Evolutionary conservation across 2,888 invertebrate genomes (phyloP), one percentile per base, ranked within the genome.

Genomic region (Platypus cylindrus): DNA sequence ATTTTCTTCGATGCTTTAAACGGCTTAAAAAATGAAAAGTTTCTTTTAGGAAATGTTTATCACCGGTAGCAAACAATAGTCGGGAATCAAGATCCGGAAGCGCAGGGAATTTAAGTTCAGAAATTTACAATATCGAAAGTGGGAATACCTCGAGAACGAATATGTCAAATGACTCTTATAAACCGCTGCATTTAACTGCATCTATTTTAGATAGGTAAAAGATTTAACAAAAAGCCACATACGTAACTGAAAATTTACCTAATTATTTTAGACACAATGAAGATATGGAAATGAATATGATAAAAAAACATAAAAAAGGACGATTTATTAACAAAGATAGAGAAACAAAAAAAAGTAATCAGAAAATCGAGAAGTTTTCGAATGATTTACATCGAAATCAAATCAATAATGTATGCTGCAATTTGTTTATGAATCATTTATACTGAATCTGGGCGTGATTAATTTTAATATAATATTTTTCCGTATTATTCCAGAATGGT

Each of bases 231-330:
- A 22, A 15, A 32, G 5, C 7, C 30, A 2, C 16, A n/a, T 24
- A 16, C n/a, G n/a, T 12, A 9, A 35, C 31, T 14, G 14, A 7
- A 15, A 16, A 5, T n/a, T n/a, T n/a, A n/a, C n/a, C n/a, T 20
- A 20, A 5, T 34, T 32, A 3, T 46, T 51, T 25, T 48, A 81
- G 81, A 50, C 87, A 87, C 56, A 86, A 85, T 48, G 69, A 73
- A 42, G 76, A 80, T 38, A 87, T 87, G 86, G 84, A 85, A 54
- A 82, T 79, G 49, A 67, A 73, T 30, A 70, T 87, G 67, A 63
- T 78, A 1, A 79, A 80, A 51, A 70, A 69, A 38, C 79, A 83
- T 47, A 68, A 75, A 1, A 75, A 78, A 41, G 64, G 66, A 3
- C 65, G 80, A 7, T 65, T 64, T 0, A 64, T 62, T 9, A 62